These are phyloP conservation scores for Pygoscelis adeliae DNA, from an alignment of 2,113 vertebrate species.

Conservation along the genomic window DNA sequence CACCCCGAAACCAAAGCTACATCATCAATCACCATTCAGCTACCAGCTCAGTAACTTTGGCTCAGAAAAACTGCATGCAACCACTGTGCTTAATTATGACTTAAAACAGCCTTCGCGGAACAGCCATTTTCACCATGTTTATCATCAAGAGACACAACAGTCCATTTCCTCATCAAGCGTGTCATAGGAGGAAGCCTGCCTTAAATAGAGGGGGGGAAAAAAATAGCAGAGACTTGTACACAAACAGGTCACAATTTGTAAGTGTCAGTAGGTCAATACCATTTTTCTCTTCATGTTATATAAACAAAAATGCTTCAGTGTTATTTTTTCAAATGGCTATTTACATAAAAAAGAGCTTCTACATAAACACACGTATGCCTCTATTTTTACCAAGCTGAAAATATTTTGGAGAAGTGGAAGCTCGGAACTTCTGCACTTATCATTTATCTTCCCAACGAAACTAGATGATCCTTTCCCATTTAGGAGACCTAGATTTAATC, in stretches of 20 bases:
- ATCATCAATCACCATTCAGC: neutral
- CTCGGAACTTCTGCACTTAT: constrained; percentile 27
- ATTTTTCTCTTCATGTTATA: neutral
- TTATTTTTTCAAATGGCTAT: neutral
- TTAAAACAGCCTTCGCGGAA: constrained; percentile 46
- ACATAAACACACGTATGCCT: neutral
- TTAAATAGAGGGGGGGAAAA: neutral
- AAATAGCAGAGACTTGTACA: neutral
- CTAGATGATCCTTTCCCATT: neutral
- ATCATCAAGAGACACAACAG: constrained; percentile 17
- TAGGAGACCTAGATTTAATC: constrained; percentile 47
- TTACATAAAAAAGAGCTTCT: constrained; percentile 20
- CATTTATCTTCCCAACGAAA: neutral
- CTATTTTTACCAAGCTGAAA: constrained; percentile 38
- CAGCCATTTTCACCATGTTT: constrained; percentile 47
- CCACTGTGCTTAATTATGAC: constrained; percentile 1
- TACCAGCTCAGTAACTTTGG: neutral
- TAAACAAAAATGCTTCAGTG: constrained; percentile 2
- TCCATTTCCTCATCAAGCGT: constrained; percentile 58
- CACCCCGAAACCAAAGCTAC: neutral
- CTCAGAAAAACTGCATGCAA: neutral
- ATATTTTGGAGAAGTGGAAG: constrained; percentile 19
- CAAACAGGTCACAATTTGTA: constrained; percentile 1
- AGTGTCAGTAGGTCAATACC: constrained; percentile 16
- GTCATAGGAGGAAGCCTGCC: constrained; percentile 17